Base-by-base conservation (phyloP, 2,797 vertebrate species). In the Apogon talboti region DNA sequence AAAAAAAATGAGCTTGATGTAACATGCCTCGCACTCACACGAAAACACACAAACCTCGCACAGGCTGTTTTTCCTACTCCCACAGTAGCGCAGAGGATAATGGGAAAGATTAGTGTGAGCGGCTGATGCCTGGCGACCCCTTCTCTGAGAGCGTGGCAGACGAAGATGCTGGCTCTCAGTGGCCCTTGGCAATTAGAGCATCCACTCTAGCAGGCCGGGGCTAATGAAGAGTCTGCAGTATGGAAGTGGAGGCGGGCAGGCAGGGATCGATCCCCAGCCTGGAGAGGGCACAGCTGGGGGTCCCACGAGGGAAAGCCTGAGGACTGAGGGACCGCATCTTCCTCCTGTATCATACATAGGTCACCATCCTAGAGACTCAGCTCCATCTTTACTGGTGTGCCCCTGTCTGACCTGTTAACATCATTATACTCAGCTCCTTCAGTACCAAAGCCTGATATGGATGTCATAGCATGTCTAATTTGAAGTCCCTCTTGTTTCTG, bases 81-180 rank as follows among this genome's bases (percentile, higher is more conserved):
- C 85, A 71, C 78, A 74, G 66, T 84, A 81, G 82, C 87, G 66
- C 83, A 65, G 59, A 72, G 78, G 79, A 91, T 94, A 94, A 94
- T 93, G 90, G 89, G 85, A 75, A 91, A 89, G 88, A 94, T 94
- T 94, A 92, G 92, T 83, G 79, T 79, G 86, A 92, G 89, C 77
- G 85, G 89, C 89, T 86, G 90, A 80, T 82, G 81, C 89, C 85
- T 63, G 67, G 68, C 57, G 66, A 87, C 82, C 81, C 85, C 87
- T 77, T 87, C 74, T 84, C 71, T 46, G 79, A 57, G 66, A 76
- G 77, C 33, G 13, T 40, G 7, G 65, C 76, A 82, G 83, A 82
- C 71, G 68, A 76, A 87, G 85, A 89, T 88, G 91, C 89, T 74
- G 83, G 81, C 87, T 93, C 92, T 93, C 92, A 84, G 87, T 67